Evolutionary conservation across 2,113 vertebrate genomes (phyloP).

Genomic region (Cranoglanis bouderius): DNA sequence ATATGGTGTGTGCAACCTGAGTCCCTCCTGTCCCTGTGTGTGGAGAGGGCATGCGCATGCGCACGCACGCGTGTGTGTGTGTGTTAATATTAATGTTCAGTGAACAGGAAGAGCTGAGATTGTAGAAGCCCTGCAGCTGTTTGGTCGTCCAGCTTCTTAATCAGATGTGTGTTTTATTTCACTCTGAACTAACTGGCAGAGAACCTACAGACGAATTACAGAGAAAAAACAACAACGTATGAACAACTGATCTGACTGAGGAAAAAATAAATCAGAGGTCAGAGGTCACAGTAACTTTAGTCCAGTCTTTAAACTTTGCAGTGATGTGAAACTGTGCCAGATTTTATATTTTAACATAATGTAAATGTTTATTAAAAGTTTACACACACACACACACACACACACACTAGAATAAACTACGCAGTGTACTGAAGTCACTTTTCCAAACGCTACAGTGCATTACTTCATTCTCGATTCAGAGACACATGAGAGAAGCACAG

Average conservation of each 20-base stretch:
- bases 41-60: neutral
- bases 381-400: too few relatives aligned
- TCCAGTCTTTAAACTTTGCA: neutral
- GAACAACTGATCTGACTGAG: neutral
- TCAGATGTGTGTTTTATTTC: neutral
- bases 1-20: conserved; percentile 38
- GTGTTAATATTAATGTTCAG: conserved; percentile 40
- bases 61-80: neutral
- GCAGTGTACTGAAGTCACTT: neutral
- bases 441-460: neutral
- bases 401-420: neutral
- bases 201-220: conserved; percentile 43
- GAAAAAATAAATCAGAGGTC: neutral
- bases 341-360: neutral
- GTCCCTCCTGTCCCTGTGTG: conserved; percentile 30
- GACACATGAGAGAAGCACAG: neutral
- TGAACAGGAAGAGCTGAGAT: conserved; percentile 38
- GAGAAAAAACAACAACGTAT: neutral
- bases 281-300: neutral
- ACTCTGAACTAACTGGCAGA: conserved; percentile 50
- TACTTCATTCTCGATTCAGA: neutral
- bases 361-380: neutral
- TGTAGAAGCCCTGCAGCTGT: conserved; percentile 3
- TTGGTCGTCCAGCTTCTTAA: conserved; percentile 2
- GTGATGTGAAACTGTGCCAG: neutral